Evolutionary conservation across 2,113 vertebrate species (phyloP), one percentile per base, ranked within the genome.

Genomic region (Leucoraja erinaceus): DNA sequence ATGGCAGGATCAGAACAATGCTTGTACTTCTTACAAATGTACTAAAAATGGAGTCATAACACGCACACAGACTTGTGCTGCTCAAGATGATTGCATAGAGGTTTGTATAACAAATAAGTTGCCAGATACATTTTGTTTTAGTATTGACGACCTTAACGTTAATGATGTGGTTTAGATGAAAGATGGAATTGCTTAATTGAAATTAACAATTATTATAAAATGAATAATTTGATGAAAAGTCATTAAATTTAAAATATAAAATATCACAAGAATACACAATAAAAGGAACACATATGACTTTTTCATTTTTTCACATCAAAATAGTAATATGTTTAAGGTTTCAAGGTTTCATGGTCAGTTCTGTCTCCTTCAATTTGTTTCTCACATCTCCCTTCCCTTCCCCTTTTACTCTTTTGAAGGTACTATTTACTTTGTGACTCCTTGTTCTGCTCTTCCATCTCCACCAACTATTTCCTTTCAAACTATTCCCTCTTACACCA

Each of bases 11-110:
- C 59, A 1, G 59, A 88, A n/a, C 2, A 14, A 88, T 31, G 7
- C 2, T n/a, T 88, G 83, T 18, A 63, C 6, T 66, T 31, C 14
- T 59, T 18, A 88, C 83, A 31, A 0, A 18, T 88, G 83, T 18
- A 18, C 4, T 63, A 5, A 1, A 5, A 2, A 0, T 5, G 28
- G 10, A 5, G 5, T 88, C 0, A 0, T 0, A 66, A 18, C 12
- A 66, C 28, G 2, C 0, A 2, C 0, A 88, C 18, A 2, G 14
- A 66, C 12, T 6, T 88, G 83, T 61, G 0, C 28, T 14, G 0
- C 0, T 18, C 12, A 8, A 1, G 0, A 11, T 18, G 0, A 0
- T 66, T 88, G 83, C 12, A 2, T 8, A 18, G 83, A 88, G 83
- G 83, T 88, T 66, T 88, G 83, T 88, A 66, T 5, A 63, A 5